Evolutionary conservation across 2,888 invertebrate genomes (phyloP).

Genomic region (Drosophila hamatofila): DNA sequence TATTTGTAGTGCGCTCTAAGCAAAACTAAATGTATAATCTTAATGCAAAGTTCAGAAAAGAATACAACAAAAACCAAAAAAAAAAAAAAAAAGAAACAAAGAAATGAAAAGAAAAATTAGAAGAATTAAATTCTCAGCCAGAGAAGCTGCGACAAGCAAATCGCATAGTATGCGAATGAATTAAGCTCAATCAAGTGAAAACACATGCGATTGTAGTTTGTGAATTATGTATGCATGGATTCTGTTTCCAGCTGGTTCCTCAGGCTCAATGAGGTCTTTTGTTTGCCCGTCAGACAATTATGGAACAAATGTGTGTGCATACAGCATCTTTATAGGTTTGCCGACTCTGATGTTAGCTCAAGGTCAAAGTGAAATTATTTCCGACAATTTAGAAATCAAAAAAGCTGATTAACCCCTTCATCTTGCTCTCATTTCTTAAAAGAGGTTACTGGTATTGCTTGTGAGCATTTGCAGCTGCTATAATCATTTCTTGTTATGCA

Average conservation of each 20-base stretch:
- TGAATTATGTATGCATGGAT: constrained; percentile 40
- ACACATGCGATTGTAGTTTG: constrained; percentile 23
- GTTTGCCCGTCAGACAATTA: constrained; percentile 43
- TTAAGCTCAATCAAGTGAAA: constrained; percentile 71
- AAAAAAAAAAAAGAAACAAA: constrained; percentile 32
- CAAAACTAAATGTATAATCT: constrained; percentile 11
- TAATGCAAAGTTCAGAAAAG: constrained; percentile 42
- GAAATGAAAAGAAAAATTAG: constrained; percentile 4
- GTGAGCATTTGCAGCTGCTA: background rate
- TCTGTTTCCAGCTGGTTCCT: constrained; percentile 23
- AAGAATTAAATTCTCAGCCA: constrained; percentile 19
- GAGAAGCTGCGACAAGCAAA: constrained; percentile 47
- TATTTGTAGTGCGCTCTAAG: constrained; percentile 32
- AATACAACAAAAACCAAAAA: constrained; percentile 6
- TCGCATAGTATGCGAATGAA: constrained; percentile 74
- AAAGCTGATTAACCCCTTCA: constrained; percentile 33
- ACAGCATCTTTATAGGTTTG: background rate
- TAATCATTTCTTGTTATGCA: background rate
- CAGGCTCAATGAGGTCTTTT: constrained; percentile 39
- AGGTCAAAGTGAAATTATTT: constrained; percentile 67
- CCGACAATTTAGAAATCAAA: constrained; percentile 62
- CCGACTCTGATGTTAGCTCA: constrained; percentile 29
- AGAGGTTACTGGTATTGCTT: constrained; percentile 14
- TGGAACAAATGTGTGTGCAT: constrained; percentile 16
- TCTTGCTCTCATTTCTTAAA: background rate